Base-by-base conservation (phyloP, 1,140 invertebrate genomes). In the Choristoneura fumiferana region DNA sequence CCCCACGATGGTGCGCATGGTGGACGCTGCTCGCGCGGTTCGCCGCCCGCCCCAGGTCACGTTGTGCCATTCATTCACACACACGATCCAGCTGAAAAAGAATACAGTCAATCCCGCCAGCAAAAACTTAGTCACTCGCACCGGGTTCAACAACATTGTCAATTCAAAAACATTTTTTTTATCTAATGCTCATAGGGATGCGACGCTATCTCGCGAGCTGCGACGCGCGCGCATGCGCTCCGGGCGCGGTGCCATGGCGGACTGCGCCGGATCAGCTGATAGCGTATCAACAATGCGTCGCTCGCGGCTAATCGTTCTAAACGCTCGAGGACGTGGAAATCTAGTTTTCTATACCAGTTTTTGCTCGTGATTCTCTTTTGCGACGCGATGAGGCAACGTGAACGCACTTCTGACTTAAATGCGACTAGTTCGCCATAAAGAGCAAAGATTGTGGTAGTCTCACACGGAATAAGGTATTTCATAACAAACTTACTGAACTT, bases 181-280 rank as follows among this genome's bases (percentile, higher is more conserved):
- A 45, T 45, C 40, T 45, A 22, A 49, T 22, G 37, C 10, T 22
- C 6, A 29, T 45, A 33, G 29, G 43, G 43, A 15, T 6, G 29
- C 15, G 57, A 29, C 33, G 40, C 4, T n/a, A 4, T 17, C 43
- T 49, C 43, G 43, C 63, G 40, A 37, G 18, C 55, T 35, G 64
- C 70, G 69, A 67, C 73, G 22, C 54, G 66, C 69, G 76, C 81
- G 83, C 85, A 85, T 84, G 80, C 85, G 80, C 69, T 71, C 76
- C 52, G 71, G 52, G 56, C 81, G 84, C 77, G 71, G 43, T 69
- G 76, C 76, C 79, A 83, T 81, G 67, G 73, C 80, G 76, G 73
- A 85, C 81, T 85, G 84, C 78, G 70, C 60, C 58, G 71, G 65
- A 81, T 78, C 84, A 85, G 81, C 83, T 86, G 83, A 84, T 84